phyloP scores from a whole-genome alignment of 2,888 invertebrate genomes.

The Carabus problematicus region DNA sequence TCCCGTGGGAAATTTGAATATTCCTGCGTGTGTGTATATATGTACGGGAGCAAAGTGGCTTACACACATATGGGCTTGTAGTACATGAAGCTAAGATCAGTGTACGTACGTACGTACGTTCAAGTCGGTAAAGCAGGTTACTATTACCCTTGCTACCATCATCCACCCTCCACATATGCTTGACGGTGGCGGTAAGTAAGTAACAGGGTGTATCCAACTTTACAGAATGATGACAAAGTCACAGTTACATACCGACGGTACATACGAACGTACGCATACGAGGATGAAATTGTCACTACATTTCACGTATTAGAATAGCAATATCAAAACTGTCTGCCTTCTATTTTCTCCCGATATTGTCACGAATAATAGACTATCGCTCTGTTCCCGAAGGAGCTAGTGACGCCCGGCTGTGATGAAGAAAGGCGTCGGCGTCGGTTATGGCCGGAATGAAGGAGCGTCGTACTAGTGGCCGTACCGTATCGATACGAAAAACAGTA shows the following conservation, averaged over 20 bases:
- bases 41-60: conserved; percentile 47
- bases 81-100: conserved; percentile 48
- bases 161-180: too few species aligned
- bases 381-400: conserved; percentile 6
- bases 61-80: conserved; percentile 53
- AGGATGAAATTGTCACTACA: conserved; percentile 56
- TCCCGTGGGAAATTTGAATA: conserved; percentile 55
- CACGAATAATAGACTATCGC: conserved; percentile 52
- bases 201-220: conserved; percentile 42
- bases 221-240: conserved; percentile 46
- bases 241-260: not conserved
- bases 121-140: not conserved
- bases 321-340: conserved; percentile 54
- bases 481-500: conserved; percentile 40
- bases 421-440: conserved; percentile 8
- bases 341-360: conserved; percentile 49
- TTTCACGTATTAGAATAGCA: conserved; percentile 56
- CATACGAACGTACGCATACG: conserved; percentile 44
- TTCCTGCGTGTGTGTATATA: conserved; percentile 47
- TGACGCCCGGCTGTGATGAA: conserved; percentile 4
- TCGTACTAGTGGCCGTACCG: not conserved
- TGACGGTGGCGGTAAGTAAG: too few species aligned
- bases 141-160: not conserved
- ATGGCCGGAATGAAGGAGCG: not conserved
- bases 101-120: conserved; percentile 43